phyloP scores from a whole-genome alignment of 2,113 vertebrate genomes.

The Ploceus nigricollis region DNA sequence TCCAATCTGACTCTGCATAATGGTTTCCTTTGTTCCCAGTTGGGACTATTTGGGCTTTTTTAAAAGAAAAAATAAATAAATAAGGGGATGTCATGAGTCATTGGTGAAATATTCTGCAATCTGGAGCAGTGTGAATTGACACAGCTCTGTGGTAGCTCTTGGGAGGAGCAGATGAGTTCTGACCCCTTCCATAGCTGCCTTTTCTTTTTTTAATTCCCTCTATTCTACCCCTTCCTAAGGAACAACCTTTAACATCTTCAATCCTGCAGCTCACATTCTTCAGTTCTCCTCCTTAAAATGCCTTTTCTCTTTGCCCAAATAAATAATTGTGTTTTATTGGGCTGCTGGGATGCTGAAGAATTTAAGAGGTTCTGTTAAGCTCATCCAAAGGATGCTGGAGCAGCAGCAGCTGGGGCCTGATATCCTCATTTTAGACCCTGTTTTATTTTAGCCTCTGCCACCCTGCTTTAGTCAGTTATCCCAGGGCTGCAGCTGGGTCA shows the following conservation, averaged over 20 bases:
- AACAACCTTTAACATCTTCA: neutral
- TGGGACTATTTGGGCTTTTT: constrained; percentile 10
- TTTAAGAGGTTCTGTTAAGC: neutral
- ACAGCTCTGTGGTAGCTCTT: neutral
- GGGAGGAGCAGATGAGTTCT: neutral
- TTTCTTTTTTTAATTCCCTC: neutral
- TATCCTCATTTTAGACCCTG: neutral
- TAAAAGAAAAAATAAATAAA: neutral
- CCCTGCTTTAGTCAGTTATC: neutral
- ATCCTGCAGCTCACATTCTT: neutral
- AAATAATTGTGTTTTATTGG: neutral
- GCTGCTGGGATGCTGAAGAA: neutral
- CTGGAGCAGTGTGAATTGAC: neutral
- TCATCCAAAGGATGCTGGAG: neutral
- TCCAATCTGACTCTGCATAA: neutral
- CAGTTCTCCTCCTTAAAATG: neutral
- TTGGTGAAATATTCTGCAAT: neutral
- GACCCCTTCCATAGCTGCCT: neutral
- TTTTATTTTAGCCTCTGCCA: neutral
- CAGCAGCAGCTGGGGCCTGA: neutral
- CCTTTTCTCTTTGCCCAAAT: neutral
- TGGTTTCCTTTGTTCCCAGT: constrained; percentile 43
- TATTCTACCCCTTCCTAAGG: neutral
- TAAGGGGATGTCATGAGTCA: constrained; percentile 46
- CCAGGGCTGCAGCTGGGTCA: neutral